Evolutionary conservation across 2,113 vertebrate species (phyloP).

Genomic region (Lycaon pictus): DNA sequence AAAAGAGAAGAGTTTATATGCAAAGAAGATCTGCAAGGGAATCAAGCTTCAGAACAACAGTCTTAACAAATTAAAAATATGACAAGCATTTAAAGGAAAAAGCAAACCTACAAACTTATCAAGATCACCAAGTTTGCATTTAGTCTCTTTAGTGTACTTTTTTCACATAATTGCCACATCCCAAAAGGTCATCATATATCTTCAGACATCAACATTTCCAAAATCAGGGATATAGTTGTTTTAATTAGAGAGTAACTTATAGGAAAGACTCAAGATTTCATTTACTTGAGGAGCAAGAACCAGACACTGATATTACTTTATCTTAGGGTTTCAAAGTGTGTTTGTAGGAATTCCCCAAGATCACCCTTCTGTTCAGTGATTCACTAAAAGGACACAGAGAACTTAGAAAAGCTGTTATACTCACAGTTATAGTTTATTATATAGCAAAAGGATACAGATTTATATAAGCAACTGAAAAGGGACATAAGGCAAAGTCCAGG

Average conservation of each 20-base stretch:
- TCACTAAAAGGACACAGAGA: not conserved
- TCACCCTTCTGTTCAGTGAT: not conserved
- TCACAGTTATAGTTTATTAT: not conserved
- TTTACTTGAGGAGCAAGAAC: not conserved
- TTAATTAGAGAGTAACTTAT: not conserved
- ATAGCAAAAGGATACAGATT: not conserved
- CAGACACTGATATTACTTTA: not conserved
- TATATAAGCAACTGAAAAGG: not conserved
- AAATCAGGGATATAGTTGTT: not conserved
- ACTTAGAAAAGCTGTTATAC: not conserved
- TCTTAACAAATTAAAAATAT: slow-evolving; percentile 45
- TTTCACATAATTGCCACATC: not conserved
- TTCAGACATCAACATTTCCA: not conserved
- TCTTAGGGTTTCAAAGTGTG: not conserved
- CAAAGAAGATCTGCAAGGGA: not conserved
- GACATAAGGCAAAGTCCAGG: not conserved
- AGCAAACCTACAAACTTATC: not conserved
- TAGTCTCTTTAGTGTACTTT: not conserved
- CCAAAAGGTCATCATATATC: not conserved
- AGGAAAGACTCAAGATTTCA: not conserved
- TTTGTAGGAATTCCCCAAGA: not conserved
- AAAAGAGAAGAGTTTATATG: not conserved
- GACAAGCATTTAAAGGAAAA: not conserved
- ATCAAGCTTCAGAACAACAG: not conserved
- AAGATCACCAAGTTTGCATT: not conserved